Evolutionary conservation across 2,113 vertebrate genomes (phyloP).

Genomic region (Cyprinus carpio): DNA sequence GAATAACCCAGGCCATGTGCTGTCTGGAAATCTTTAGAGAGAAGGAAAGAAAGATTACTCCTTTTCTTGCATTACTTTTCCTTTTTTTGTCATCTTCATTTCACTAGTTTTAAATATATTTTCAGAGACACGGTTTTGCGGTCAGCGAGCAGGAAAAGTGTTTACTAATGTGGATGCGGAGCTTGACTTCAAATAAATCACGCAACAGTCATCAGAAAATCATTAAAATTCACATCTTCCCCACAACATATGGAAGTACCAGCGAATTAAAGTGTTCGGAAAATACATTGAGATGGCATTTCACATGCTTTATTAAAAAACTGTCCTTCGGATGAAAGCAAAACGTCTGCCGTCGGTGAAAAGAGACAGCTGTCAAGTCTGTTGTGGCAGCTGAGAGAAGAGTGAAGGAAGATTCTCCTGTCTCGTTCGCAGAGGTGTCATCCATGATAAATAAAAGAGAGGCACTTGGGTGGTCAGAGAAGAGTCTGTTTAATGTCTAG

Average conservation of each 20-base stretch:
- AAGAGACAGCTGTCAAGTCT: constrained; percentile 34
- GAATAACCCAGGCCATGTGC: not conserved
- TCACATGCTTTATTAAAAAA: constrained; percentile 20
- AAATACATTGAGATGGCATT: not conserved
- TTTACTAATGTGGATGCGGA: not conserved
- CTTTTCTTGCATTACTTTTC: not conserved
- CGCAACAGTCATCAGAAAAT: not conserved
- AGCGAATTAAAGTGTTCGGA: not conserved
- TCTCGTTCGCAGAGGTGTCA: constrained; percentile 49
- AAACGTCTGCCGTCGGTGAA: not conserved
- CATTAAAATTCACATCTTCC: not conserved
- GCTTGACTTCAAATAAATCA: constrained; percentile 14
- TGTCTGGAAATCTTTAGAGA: constrained; percentile 7
- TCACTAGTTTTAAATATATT: not conserved
- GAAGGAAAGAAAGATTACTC: not conserved
- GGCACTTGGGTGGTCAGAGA: constrained; percentile 60
- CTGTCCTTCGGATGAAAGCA: constrained; percentile 2
- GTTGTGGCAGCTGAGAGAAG: constrained; percentile 12
- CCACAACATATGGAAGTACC: not conserved
- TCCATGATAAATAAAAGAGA: constrained; percentile 63
- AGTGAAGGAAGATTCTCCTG: constrained; percentile 25
- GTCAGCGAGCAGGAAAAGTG: not conserved
- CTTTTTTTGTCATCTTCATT: not conserved
- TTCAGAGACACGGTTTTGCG: not conserved
- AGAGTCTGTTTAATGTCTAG: constrained; percentile 61